Conservation (phyloP, 2,888 invertebrate genomes). For the Sesia apiformis region DNA sequence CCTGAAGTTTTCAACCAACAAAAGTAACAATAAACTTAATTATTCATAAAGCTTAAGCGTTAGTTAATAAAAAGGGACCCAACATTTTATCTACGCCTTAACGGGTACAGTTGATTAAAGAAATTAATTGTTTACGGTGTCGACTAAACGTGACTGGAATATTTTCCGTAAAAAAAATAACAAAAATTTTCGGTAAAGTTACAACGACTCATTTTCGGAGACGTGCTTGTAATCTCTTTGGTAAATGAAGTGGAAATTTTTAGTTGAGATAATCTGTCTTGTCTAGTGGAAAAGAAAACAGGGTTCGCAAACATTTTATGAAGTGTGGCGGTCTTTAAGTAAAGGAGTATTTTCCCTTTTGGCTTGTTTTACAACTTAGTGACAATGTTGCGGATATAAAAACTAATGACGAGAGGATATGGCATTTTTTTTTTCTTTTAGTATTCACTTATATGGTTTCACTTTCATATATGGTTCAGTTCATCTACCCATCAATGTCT, state of each 20-base stretch:
- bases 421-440: too few species aligned
- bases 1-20: too few species aligned
- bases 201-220: neutral
- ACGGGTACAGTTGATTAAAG: slow-evolving; percentile 36
- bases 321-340: neutral
- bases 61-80: slow-evolving; percentile 3
- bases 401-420: too few species aligned
- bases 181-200: slow-evolving; percentile 11
- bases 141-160: slow-evolving; percentile 32
- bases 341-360: too few species aligned
- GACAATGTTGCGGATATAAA: too few species aligned
- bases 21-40: too few species aligned
- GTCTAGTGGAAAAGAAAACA: neutral
- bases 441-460: too few species aligned
- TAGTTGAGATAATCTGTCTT: neutral
- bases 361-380: too few species aligned
- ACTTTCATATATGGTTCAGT: too few species aligned
- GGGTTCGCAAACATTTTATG: neutral
- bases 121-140: slow-evolving; percentile 48
- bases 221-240: neutral
- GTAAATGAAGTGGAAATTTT: neutral
- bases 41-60: too few species aligned
- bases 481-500: too few species aligned
- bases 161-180: slow-evolving; percentile 7
- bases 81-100: slow-evolving; percentile 11